Base-by-base conservation (phyloP, 2,113 vertebrate species). In the Numida meleagris region DNA sequence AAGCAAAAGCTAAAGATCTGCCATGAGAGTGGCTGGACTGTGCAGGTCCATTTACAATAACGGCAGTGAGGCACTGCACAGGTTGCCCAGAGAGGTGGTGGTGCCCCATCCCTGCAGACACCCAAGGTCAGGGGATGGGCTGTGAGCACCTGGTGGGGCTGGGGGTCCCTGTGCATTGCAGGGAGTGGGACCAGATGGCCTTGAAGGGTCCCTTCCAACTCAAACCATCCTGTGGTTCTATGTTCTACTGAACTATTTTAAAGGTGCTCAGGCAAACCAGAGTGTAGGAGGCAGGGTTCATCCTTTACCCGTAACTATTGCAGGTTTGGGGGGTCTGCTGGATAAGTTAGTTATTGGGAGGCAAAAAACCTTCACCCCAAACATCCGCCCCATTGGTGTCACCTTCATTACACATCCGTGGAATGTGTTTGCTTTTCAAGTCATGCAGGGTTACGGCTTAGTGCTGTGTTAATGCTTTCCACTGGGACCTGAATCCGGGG, bases 401-500 rank as follows among this genome's bases (percentile, higher is more conserved):
- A 23, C n/a, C 19, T 21, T 59, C 14, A 3, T 21, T 14, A 24
- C 0, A 0, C 18, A 33, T 15, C 16, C 2, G 5, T 1, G 13
- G 29, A 59, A 18, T 27, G 3, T 3, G 50, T 0, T 1, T 45
- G 27, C 0, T 77, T 76, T 42, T 25, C 14, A 11, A 1, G 9
- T 10, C 4, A 3, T 8, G 76, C 1, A 5, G 25, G n/a, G 27
- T 33, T 40, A 16, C 50, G 53, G 27, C 45, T 20, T 2, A 72
- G 21, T 7, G 1, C 20, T 5, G 7, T 21, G 27, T 31, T 12
- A 70, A 27, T 2, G 1, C 55, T 58, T 75, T n/a, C 34, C 33
- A 0, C 0, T 27, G 53, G 45, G 8, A 36, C 45, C 34, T 0
- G 1, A 61, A 36, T 4, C 14, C 3, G 1, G 5, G 8, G 3